A percentile compares a stretch with the other conserved stretches of the same genome.
These are phyloP conservation scores for Notoglanidium macrostoma DNA, from an alignment of 2,797 vertebrate species.

Conservation along the genomic window DNA sequence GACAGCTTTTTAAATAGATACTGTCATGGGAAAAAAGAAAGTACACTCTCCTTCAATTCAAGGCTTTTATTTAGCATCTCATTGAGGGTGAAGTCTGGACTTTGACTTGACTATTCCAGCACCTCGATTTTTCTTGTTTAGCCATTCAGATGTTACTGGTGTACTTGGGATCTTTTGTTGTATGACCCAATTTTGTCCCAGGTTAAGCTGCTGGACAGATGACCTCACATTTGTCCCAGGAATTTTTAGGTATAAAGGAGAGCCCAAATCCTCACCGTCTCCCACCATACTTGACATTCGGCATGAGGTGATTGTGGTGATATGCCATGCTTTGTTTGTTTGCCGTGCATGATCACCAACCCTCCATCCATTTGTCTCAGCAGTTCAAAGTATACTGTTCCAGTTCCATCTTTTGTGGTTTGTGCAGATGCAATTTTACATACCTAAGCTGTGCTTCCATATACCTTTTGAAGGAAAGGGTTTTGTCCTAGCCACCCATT, in stretches of 20 bases:
- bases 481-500: not conserved
- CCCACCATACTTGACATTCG: not conserved
- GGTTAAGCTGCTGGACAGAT: not conserved
- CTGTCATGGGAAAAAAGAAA: not conserved
- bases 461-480: not conserved
- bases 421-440: not conserved
- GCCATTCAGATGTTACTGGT: not conserved
- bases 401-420: not conserved
- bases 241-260: not conserved
- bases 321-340: not conserved
- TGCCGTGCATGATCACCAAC: not conserved
- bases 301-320: not conserved
- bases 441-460: too few species aligned
- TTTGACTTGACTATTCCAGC: not conserved
- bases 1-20: not conserved
- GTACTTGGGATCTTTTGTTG: not conserved
- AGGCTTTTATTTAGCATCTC: not conserved
- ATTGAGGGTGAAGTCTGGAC: not conserved
- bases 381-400: not conserved
- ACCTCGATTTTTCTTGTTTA: not conserved
- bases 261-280: not conserved
- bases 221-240: not conserved
- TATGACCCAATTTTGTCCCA: not conserved
- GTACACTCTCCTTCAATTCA: not conserved
- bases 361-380: not conserved